Evolutionary conservation across 2,888 invertebrate genomes (phyloP).

Genomic region (Nezara viridula): DNA sequence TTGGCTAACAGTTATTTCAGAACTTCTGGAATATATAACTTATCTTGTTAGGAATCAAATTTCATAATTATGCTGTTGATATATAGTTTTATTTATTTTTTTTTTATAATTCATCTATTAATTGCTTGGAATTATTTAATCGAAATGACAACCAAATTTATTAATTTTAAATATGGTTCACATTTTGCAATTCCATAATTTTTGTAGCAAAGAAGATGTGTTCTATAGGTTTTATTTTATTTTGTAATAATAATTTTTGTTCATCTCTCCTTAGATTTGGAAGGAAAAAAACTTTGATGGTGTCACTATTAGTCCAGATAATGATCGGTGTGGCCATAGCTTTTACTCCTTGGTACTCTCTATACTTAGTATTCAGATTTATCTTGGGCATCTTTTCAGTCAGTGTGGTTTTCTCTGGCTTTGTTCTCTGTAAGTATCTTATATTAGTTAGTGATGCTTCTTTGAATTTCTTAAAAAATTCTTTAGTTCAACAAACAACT

Average conservation of each 20-base stretch:
- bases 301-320: slow-evolving; percentile 79
- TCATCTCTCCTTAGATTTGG: slow-evolving; percentile 73
- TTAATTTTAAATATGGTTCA: no score
- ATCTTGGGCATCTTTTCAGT: slow-evolving; percentile 83
- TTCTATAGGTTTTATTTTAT: background rate
- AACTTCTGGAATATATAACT: background rate
- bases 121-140: no score
- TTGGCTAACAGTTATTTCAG: background rate
- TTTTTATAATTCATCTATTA: no score
- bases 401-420: slow-evolving; percentile 86
- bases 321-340: slow-evolving; percentile 78
- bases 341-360: slow-evolving; percentile 78
- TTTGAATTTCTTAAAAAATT: no score
- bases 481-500: no score
- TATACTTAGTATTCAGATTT: slow-evolving; percentile 79
- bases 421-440: slow-evolving; percentile 76
- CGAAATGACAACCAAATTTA: no score
- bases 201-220: no score
- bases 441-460: no score
- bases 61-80: no score
- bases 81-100: no score
- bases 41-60: no score
- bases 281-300: slow-evolving; percentile 81
- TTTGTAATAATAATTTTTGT: background rate
- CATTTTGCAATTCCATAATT: no score